phyloP scores from a whole-genome alignment of 2,888 invertebrate genomes.

The Thelaira solivaga region DNA sequence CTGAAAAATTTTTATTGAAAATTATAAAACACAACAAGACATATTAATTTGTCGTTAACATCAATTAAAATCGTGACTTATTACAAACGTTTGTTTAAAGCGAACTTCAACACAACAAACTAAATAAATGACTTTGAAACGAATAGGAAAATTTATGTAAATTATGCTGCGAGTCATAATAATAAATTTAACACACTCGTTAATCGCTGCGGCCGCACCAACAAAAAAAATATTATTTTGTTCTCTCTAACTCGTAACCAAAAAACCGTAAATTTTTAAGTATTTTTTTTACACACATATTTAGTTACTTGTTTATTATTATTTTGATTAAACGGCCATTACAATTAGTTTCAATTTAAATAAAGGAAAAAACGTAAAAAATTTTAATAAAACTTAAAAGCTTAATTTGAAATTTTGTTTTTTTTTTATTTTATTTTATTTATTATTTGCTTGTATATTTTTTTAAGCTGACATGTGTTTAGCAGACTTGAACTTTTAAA shows the following conservation, averaged over 20 bases:
- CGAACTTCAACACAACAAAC: constrained; percentile 21
- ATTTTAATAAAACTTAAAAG: neutral
- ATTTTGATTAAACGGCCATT: constrained; percentile 14
- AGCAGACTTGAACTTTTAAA: constrained; percentile 33
- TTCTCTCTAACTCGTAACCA: no score
- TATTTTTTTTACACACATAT: no score
- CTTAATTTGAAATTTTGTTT: neutral
- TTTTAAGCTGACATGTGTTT: constrained; percentile 55
- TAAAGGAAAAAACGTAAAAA: neutral
- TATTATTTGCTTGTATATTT: no score
- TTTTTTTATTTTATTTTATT: neutral
- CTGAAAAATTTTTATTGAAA: neutral
- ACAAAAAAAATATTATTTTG: no score
- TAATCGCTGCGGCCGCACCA: constrained; percentile 30
- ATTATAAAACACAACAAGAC: neutral
- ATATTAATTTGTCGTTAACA: constrained; percentile 41
- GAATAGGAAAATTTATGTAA: constrained; percentile 50
- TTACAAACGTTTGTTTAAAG: constrained; percentile 15
- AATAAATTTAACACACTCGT: constrained; percentile 49
- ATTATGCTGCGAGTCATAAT: constrained; percentile 54
- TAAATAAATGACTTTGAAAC: neutral
- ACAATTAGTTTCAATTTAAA: constrained; percentile 30
- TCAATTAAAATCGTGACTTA: constrained; percentile 56
- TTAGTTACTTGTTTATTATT: neutral
- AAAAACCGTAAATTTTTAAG: no score